These are phyloP conservation scores for Coryphaenoides rupestris DNA, from an alignment of 2,113 vertebrate genomes.

Conservation along the genomic window DNA sequence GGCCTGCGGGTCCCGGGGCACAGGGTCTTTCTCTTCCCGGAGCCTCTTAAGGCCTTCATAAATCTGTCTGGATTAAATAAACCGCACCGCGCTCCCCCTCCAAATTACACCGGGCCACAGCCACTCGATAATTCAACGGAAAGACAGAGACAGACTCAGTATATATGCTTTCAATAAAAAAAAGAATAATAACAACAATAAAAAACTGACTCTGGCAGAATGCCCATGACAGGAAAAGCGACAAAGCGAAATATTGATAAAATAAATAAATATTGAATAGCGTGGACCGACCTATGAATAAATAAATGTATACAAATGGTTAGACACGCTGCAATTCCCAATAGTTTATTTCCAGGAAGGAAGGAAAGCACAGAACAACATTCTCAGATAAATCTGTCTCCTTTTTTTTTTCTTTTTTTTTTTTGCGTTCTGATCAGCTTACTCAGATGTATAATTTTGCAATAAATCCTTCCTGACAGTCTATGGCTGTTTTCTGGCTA, in stretches of 20 bases:
- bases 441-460: conserved; percentile 25
- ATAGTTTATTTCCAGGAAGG: neutral
- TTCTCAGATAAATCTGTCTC: conserved; percentile 22
- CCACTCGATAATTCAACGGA: conserved; percentile 48
- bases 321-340: neutral
- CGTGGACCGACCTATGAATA: conserved; percentile 15
- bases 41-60: conserved; percentile 21
- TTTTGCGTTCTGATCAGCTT: conserved; percentile 36
- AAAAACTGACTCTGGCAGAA: conserved; percentile 27
- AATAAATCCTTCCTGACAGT: conserved; percentile 13
- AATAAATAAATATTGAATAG: conserved; percentile 17
- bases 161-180: too few species aligned
- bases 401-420: conserved; percentile 22
- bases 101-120: conserved; percentile 50
- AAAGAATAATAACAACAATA: neutral
- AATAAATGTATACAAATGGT: conserved; percentile 15
- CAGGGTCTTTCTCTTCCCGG: conserved; percentile 2
- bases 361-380: conserved; percentile 8
- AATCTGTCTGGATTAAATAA: conserved; percentile 55
- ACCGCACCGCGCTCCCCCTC: conserved; percentile 31
- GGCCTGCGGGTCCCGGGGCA: conserved; percentile 28
- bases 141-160: neutral
- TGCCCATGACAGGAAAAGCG: neutral
- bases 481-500: conserved; percentile 14
- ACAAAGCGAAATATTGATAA: neutral